Evolutionary conservation across 2,888 invertebrate genomes (phyloP).

Genomic region (Drosophila robusta): DNA sequence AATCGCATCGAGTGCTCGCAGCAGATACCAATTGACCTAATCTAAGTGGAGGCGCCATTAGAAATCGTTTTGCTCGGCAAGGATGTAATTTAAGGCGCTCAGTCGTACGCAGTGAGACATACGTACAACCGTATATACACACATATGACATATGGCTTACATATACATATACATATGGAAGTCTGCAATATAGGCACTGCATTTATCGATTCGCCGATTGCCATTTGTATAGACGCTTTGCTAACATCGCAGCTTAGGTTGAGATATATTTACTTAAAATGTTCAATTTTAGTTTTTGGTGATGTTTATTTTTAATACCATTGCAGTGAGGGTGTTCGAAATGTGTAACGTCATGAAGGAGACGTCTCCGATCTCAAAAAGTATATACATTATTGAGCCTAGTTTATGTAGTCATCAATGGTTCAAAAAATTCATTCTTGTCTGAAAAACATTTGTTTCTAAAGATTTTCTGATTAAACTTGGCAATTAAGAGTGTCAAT

Average conservation of each 20-base stretch:
- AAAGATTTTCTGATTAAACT: no score
- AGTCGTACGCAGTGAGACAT: neutral
- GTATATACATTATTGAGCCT: no score
- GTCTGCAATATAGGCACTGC: neutral
- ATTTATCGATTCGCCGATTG: conserved; percentile 35
- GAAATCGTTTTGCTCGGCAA: conserved; percentile 73
- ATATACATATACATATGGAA: neutral
- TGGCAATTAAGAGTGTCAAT: no score
- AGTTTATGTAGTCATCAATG: no score
- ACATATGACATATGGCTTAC: conserved; percentile 2
- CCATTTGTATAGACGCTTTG: neutral
- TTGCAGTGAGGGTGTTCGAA: no score
- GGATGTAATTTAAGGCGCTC: conserved; percentile 42
- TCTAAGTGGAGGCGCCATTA: conserved; percentile 72
- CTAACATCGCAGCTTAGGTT: neutral
- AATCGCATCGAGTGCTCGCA: conserved; percentile 55
- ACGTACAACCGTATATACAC: neutral
- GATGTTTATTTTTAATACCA: no score
- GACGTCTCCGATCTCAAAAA: no score
- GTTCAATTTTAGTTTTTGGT: neutral
- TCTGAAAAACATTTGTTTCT: no score
- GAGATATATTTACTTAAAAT: neutral
- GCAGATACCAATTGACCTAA: conserved; percentile 75
- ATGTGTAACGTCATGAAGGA: no score
- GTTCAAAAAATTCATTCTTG: no score